These are phyloP conservation scores for Lemur catta DNA, from an alignment of 2,797 vertebrate genomes.

Conservation along the genomic window DNA sequence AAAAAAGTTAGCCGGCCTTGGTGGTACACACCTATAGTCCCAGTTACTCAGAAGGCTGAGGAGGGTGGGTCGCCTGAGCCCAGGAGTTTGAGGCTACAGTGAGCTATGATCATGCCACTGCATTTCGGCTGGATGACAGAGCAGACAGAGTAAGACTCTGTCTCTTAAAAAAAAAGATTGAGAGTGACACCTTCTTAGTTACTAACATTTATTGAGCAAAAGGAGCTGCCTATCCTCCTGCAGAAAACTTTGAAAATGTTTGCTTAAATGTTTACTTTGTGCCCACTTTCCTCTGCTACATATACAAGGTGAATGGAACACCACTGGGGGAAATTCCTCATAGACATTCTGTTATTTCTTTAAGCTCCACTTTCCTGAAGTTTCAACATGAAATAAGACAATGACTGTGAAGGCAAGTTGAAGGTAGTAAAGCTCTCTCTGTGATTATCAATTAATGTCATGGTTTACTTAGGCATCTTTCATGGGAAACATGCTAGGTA, in stretches of 20 bases:
- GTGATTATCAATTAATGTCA: background rate
- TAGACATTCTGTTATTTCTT: slow-evolving; percentile 17
- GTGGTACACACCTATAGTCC: background rate
- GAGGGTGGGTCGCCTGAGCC: background rate
- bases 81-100: background rate
- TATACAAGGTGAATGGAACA: background rate
- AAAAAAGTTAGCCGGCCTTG: background rate
- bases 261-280: background rate
- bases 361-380: background rate
- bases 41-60: background rate
- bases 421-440: background rate
- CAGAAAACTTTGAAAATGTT: background rate
- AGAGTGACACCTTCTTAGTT: background rate
- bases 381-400: background rate
- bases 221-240: background rate
- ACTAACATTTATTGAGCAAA: background rate
- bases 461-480: background rate
- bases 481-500: background rate
- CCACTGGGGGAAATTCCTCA: too few relatives aligned
- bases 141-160: background rate
- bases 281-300: background rate
- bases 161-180: background rate
- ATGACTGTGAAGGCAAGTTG: background rate
- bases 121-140: background rate
- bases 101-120: background rate